Conservation (phyloP, 2,113 vertebrate species). For the Trichomycterus rosablanca region DNA sequence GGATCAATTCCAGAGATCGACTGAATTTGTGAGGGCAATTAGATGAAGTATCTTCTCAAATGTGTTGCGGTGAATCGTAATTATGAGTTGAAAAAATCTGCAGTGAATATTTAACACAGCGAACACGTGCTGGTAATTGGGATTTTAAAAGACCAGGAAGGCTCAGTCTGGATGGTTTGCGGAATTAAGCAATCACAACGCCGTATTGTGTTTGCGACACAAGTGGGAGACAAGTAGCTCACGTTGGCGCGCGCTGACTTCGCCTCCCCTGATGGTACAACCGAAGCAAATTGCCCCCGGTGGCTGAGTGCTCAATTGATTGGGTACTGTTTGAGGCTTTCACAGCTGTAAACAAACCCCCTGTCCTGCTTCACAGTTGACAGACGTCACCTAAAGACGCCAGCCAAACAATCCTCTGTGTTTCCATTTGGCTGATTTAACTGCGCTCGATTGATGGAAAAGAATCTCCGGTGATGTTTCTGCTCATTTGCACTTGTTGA, state of each 20-base stretch:
- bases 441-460: conserved; percentile 71
- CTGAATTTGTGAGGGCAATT: neutral
- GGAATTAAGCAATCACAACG: conserved; percentile 36
- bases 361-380: conserved; percentile 54
- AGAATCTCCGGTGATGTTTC: conserved; percentile 67
- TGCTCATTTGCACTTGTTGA: conserved; percentile 61
- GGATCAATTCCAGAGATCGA: conserved; percentile 4
- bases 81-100: neutral
- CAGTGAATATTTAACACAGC: neutral
- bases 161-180: conserved; percentile 21
- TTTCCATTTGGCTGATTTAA: conserved; percentile 70
- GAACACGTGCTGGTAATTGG: conserved; percentile 23
- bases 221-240: conserved; percentile 33
- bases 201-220: conserved; percentile 18
- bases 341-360: conserved; percentile 60
- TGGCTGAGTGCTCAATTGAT: conserved; percentile 65
- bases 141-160: conserved; percentile 2
- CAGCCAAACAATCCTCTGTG: conserved; percentile 65
- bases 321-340: conserved; percentile 59
- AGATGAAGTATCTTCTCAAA: conserved; percentile 6
- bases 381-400: conserved; percentile 65
- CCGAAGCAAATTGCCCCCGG: conserved; percentile 51
- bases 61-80: conserved; percentile 12
- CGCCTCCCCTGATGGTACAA: conserved; percentile 42
- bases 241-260: conserved; percentile 8